phyloP scores from a whole-genome alignment of 30 jellyfish, hydroid and myxozoan species.

The Calvadosia cruxmelitensis region DNA sequence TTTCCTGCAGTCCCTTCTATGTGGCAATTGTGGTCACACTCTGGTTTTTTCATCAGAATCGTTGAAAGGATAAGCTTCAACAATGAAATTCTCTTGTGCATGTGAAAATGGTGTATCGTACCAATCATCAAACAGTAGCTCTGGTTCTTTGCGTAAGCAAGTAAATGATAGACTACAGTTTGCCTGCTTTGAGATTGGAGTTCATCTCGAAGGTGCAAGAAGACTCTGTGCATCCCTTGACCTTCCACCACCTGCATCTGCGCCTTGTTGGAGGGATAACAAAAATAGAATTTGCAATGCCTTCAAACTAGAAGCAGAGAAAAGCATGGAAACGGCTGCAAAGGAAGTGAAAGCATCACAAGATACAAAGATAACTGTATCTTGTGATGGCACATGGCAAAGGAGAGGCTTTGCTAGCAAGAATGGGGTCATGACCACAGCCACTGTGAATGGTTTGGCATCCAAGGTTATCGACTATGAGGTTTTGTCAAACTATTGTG shows the following conservation, averaged over 20 bases:
- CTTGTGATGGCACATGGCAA: too few species aligned
- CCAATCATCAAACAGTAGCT: too few species aligned
- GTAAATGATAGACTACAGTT: too few species aligned
- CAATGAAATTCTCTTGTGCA: too few species aligned
- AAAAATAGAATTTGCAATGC: conserved; percentile 6
- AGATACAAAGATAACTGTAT: conserved; percentile 12
- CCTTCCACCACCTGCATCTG: conserved; percentile 14
- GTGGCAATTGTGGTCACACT: too few species aligned
- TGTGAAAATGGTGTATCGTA: too few species aligned
- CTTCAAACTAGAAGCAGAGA: conserved; percentile 6
- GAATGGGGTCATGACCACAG: conserved; percentile 21
- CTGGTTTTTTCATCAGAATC: too few species aligned
- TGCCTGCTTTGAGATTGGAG: conserved; percentile 10
- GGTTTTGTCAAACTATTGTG: conserved; percentile 19
- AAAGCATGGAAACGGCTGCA: conserved; percentile 11
- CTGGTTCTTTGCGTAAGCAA: too few species aligned
- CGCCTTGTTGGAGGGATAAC: conserved; percentile 5
- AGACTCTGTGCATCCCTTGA: conserved; percentile 15
- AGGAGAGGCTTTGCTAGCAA: conserved; percentile 27
- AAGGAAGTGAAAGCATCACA: background rate
- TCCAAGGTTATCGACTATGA: conserved; percentile 15
- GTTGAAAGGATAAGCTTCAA: too few species aligned
- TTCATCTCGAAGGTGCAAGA: conserved; percentile 20
- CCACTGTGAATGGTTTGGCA: conserved; percentile 19
- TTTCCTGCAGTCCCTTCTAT: too few species aligned